These are phyloP conservation scores for Phenganax subtilis DNA, from an alignment of 92 coral and sea anemone species.

Conservation along the genomic window DNA sequence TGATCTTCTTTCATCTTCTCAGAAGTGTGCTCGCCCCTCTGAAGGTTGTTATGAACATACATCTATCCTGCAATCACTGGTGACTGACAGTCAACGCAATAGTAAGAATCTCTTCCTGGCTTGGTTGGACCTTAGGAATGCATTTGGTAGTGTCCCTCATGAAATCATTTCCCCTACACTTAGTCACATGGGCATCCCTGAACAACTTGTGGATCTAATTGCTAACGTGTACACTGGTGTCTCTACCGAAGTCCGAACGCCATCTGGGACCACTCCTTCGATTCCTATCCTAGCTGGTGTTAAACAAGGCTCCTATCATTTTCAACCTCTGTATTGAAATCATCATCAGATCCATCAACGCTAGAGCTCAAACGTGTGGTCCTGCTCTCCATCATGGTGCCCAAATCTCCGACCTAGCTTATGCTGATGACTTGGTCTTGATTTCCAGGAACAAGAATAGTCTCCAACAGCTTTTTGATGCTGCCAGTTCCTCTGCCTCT, in stretches of 20 bases:
- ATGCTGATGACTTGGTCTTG: constrained; percentile 38
- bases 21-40: constrained; percentile 34
- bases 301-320: constrained; percentile 38
- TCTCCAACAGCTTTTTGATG: constrained; percentile 22
- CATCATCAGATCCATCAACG: constrained; percentile 9
- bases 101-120: background rate
- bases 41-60: constrained; percentile 45
- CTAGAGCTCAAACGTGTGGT: constrained; percentile 8
- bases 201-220: background rate
- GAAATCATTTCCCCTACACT: constrained; percentile 5
- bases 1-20: constrained; percentile 22
- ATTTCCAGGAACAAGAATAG: constrained; percentile 11
- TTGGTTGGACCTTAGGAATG: constrained; percentile 36
- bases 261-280: background rate
- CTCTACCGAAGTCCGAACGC: constrained; percentile 11
- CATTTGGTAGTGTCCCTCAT: constrained; percentile 38
- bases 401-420: constrained; percentile 28
- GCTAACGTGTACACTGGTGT: constrained; percentile 21
- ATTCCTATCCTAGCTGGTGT: constrained; percentile 36
- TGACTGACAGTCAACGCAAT: constrained; percentile 17
- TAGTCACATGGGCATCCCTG: constrained; percentile 18
- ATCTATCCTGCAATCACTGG: constrained; percentile 23
- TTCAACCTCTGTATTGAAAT: constrained; percentile 31
- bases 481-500: constrained; percentile 18
- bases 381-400: constrained; percentile 23